Percentiles rank a stretch among this genome's conserved stretches.
Evolutionary conservation across 2,888 invertebrate species (phyloP).

Genomic region (Ganaspis brasiliensis): DNA sequence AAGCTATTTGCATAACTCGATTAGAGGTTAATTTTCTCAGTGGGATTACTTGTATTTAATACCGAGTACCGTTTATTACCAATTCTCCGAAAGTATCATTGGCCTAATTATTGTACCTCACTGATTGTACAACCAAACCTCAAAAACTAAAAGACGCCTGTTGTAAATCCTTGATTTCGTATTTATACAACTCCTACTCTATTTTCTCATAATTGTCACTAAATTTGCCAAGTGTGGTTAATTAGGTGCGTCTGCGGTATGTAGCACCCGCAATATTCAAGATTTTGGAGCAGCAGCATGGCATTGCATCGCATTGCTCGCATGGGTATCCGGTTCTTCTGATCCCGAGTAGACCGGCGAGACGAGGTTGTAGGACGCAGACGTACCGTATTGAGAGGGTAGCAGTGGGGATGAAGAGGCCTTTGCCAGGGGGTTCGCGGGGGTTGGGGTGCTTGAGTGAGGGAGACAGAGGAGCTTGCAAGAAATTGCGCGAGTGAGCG

Average conservation of each 20-base stretch:
- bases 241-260: background rate
- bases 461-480: slow-evolving; percentile 52
- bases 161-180: too few relatives aligned
- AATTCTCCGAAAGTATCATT: too few relatives aligned
- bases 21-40: too few relatives aligned
- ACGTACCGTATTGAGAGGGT: background rate
- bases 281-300: slow-evolving; percentile 4
- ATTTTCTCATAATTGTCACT: background rate
- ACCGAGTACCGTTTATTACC: too few relatives aligned
- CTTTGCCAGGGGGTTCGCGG: background rate
- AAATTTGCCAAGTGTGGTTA: background rate
- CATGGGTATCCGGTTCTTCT: slow-evolving; percentile 27
- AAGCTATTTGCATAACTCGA: too few relatives aligned
- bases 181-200: too few relatives aligned
- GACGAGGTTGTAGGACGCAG: slow-evolving; percentile 38
- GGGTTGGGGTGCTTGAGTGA: background rate
- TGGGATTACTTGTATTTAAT: too few relatives aligned
- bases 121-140: too few relatives aligned
- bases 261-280: background rate
- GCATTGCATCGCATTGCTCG: slow-evolving; percentile 7
- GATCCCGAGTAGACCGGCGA: slow-evolving; percentile 43
- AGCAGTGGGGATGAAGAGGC: background rate
- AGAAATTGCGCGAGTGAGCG: slow-evolving; percentile 49
- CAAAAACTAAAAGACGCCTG: too few relatives aligned
- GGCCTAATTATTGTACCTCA: too few relatives aligned